These are phyloP conservation scores for Nematostella vectensis DNA, from an alignment of 92 coral and sea anemone genomes.

Conservation along the genomic window DNA sequence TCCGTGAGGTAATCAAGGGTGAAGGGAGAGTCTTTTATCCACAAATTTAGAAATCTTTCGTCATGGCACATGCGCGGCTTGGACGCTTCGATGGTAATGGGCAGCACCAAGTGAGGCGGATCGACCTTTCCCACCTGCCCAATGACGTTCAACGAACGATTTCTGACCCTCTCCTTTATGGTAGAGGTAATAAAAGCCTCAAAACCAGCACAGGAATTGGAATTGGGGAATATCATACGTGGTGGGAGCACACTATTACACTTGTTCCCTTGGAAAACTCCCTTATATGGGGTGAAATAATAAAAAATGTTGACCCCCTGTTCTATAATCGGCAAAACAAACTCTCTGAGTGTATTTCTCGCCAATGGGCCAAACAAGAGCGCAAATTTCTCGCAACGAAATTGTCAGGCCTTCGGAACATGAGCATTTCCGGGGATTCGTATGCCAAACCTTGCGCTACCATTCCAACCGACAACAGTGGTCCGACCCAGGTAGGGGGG, in stretches of 20 bases:
- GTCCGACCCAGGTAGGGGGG: conserved; percentile 27
- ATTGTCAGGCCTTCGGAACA: conserved; percentile 11
- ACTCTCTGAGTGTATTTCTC: neutral
- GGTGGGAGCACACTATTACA: conserved; percentile 3
- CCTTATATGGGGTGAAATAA: conserved; percentile 1
- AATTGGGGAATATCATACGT: neutral
- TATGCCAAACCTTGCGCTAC: conserved; percentile 11
- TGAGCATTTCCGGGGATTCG: conserved; percentile 12
- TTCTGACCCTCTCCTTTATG: conserved; percentile 8
- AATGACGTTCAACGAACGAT: conserved; percentile 19
- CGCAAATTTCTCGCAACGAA: conserved; percentile 28
- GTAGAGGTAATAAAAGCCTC: conserved; percentile 7
- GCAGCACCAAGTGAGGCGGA: conserved; percentile 29
- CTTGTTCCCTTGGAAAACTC: neutral
- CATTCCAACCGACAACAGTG: conserved; percentile 26
- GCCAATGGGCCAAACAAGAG: neutral
- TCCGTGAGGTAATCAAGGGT: conserved; percentile 23
- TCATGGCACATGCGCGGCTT: conserved; percentile 43
- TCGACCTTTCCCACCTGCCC: conserved; percentile 6
- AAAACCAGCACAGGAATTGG: neutral
- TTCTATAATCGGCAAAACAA: neutral
- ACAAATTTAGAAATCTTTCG: conserved; percentile 17
- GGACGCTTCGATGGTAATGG: conserved; percentile 15
- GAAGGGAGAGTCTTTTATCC: conserved; percentile 17
- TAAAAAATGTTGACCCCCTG: neutral